Evolutionary conservation across 2,888 invertebrate genomes (phyloP).

Genomic region (Nasonia oneida): DNA sequence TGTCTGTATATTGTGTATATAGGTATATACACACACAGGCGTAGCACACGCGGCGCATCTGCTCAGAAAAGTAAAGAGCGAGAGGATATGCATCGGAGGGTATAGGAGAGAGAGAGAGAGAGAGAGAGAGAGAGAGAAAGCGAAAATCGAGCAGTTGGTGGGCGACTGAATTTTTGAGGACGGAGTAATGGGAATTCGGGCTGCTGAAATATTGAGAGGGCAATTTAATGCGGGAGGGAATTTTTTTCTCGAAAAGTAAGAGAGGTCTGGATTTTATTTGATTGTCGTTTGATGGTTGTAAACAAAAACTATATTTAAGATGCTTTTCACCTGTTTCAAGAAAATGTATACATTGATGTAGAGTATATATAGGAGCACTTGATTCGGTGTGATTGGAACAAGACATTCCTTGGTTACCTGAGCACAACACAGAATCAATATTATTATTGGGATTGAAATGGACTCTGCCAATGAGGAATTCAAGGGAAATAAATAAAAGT

Average conservation of each 20-base stretch:
- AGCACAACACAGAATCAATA: conserved; percentile 34
- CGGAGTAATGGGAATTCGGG: not conserved
- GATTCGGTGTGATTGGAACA: not conserved
- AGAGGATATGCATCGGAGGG: not conserved
- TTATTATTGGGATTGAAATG: conserved; percentile 27
- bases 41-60: not conserved
- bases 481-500: conserved; percentile 25
- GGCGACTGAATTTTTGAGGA: not conserved
- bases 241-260: not conserved
- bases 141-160: not conserved
- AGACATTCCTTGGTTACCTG: not conserved
- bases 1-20: not conserved
- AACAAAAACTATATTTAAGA: not conserved
- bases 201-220: not conserved
- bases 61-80: not conserved
- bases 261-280: no score
- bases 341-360: not conserved
- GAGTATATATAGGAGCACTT: not conserved
- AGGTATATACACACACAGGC: not conserved
- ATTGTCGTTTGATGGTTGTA: no score
- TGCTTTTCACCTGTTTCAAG: not conserved
- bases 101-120: no score
- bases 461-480: conserved; percentile 25
- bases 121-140: not conserved
- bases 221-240: not conserved